These are phyloP conservation scores for Staurois parvus DNA, from an alignment of 2,797 vertebrate species.

Conservation along the genomic window DNA sequence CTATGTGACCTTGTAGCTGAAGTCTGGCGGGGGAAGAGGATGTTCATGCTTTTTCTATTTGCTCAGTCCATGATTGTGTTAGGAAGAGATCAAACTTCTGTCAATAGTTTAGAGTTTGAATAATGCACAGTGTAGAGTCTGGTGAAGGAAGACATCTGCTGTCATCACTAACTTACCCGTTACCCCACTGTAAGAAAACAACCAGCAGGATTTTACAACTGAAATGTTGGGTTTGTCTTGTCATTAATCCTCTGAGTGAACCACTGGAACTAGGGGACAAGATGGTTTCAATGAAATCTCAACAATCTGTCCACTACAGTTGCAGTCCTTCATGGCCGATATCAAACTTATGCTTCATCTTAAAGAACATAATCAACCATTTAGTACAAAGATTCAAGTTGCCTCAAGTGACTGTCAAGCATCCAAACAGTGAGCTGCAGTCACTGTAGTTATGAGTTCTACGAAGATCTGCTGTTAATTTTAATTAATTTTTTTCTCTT, in stretches of 20 bases:
- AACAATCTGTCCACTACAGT: conserved; percentile 83
- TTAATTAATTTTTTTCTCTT: conserved; percentile 74
- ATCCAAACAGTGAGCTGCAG: conserved; percentile 77
- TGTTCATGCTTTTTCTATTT: not conserved
- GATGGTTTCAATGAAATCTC: conserved; percentile 74
- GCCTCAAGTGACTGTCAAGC: conserved; percentile 75
- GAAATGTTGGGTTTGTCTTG: conserved; percentile 83
- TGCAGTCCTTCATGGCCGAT: conserved; percentile 82
- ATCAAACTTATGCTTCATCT: conserved; percentile 81
- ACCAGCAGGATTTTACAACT: conserved; percentile 89
- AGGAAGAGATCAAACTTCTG: not conserved
- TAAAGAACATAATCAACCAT: conserved; percentile 79
- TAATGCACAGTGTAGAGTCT: not conserved
- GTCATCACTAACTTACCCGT: conserved; percentile 38
- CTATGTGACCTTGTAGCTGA: conserved; percentile 52
- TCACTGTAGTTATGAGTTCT: conserved; percentile 20
- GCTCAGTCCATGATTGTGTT: not conserved
- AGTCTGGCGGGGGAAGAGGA: conserved; percentile 52
- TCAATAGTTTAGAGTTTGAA: not conserved
- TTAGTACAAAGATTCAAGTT: conserved; percentile 64
- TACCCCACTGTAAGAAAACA: conserved; percentile 74
- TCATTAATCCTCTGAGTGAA: conserved; percentile 83
- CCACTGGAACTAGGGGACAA: conserved; percentile 87
- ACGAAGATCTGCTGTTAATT: conserved; percentile 50
- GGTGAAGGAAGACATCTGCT: conserved; percentile 32